Evolutionary conservation across 2,888 invertebrate genomes (phyloP), one percentile per base, ranked within the genome.

Genomic region (Xestoiulus laeticollis): DNA sequence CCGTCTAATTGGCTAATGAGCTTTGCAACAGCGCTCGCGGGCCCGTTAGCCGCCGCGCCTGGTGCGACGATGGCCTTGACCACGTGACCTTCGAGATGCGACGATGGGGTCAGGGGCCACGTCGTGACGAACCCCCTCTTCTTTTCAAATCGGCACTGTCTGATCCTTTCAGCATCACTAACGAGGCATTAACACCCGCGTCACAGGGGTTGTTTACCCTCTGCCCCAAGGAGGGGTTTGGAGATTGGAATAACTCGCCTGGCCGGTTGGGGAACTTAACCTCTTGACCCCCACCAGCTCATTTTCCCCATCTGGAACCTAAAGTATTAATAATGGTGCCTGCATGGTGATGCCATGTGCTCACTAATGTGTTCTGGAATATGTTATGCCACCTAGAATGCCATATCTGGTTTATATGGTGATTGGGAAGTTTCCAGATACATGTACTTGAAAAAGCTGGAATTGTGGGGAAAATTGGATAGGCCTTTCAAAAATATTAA

Each of bases 111-210:
- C 22, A 68, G 14, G 78, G 78, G 78, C 14, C 30, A 30, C 0
- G 1, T 59, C 2, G 59, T 59, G n/a, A 59, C n/a, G 59, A 48
- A 48, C 59, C 26, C 78, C 78, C 30, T 16, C 26, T 26, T 30
- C 78, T 26, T 78, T 78, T 78, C 78, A 30, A 30, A 30, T 22
- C 78, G 78, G 78, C 22, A 22, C 26, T 14, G 30, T 78, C 78
- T 30, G 78, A 78, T 78, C 78, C 78, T 19, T 59, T 78, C 30
- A 22, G 78, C 12, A 14, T 78, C 30, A 30, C 26, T 59, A 68
- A 68, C 68, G 68, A 68, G 26, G 8, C 68, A 68, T 68, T 68
- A 68, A 68, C 68, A 68, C 68, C 68, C 68, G 68, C 68, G n/a
- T 26, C 6, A 68, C 22, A 8, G 22, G 68, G 68, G 12, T 22